Conservation (phyloP, 2,888 invertebrate species). For the Oscheius sp. region DNA sequence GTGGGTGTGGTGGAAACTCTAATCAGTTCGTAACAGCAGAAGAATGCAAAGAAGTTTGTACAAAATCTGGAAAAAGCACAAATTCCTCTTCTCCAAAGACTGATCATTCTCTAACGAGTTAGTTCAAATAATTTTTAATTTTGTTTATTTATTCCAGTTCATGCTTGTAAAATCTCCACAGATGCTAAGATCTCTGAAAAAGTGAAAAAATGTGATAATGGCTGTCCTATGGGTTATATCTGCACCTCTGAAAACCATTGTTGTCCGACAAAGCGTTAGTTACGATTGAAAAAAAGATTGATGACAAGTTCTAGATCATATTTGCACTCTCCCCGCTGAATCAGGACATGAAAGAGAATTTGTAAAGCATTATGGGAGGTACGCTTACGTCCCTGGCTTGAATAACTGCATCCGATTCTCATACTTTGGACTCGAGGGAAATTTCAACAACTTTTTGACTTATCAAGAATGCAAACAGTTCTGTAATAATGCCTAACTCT, state of each 20-base stretch:
- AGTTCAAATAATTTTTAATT: background rate
- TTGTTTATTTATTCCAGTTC: slow-evolving; percentile 28
- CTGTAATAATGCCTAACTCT: slow-evolving; percentile 35
- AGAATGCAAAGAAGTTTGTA: slow-evolving; percentile 48
- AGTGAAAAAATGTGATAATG: slow-evolving; percentile 40
- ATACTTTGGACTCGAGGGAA: slow-evolving; percentile 64
- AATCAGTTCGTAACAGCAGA: slow-evolving; percentile 61
- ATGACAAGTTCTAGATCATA: slow-evolving; percentile 36
- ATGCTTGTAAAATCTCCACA: slow-evolving; percentile 42
- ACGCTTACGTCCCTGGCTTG: slow-evolving; percentile 51
- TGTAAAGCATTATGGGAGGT: slow-evolving; percentile 59
- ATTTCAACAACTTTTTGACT: slow-evolving; percentile 63
- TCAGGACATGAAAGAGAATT: slow-evolving; percentile 53
- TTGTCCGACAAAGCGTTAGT: slow-evolving; percentile 58
- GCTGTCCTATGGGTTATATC: slow-evolving; percentile 44
- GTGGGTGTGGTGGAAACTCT: slow-evolving; percentile 65
- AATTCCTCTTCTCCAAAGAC: background rate
- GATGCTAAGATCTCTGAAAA: slow-evolving; percentile 47
- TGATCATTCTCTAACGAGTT: background rate
- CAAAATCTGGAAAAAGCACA: slow-evolving; percentile 17
- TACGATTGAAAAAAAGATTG: background rate
- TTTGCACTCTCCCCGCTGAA: slow-evolving; percentile 53
- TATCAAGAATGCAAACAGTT: slow-evolving; percentile 57
- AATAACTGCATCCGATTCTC: slow-evolving; percentile 62
- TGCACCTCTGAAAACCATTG: slow-evolving; percentile 50